These are phyloP conservation scores for Muscicapa adusta DNA, from an alignment of 2,113 vertebrate genomes.

Conservation along the genomic window DNA sequence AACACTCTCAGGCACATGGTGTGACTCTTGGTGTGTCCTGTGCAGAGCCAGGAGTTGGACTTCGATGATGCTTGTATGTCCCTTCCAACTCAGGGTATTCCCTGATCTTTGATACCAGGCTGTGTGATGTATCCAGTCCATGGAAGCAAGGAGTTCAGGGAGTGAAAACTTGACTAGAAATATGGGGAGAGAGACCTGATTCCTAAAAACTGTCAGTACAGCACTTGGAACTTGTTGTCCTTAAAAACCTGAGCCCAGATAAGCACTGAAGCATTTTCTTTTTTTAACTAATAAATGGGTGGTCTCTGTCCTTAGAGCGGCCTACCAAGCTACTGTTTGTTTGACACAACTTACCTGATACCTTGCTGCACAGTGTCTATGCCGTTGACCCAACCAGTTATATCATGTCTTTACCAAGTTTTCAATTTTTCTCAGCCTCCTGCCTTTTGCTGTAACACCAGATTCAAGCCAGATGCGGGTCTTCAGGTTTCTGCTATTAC, in stretches of 20 bases:
- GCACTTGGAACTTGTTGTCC: accelerated
- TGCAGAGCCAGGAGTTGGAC: not conserved
- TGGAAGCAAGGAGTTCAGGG: not conserved
- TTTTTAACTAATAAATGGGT: not conserved
- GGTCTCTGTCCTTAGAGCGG: not conserved
- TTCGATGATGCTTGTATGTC: not conserved
- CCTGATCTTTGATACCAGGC: not conserved
- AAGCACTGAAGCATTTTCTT: not conserved
- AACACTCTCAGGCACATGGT: accelerated
- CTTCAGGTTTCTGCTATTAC: not conserved
- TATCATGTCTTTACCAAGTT: not conserved
- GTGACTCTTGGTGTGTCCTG: not conserved
- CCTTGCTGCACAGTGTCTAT: not conserved
- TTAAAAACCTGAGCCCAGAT: not conserved
- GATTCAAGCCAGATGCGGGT: not conserved
- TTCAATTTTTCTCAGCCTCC: not conserved
- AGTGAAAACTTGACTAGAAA: not conserved
- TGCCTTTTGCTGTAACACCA: not conserved
- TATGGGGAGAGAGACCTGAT: accelerated
- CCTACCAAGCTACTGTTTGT: not conserved
- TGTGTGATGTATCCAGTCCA: too few species aligned
- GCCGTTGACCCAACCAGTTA: not conserved
- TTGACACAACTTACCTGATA: accelerated
- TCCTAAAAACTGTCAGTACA: not conserved
- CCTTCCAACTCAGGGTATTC: not conserved